A percentile compares a stretch with the other conserved stretches of the same genome.
These are phyloP conservation scores for Pseudoatta argentina DNA, from an alignment of 1,140 invertebrate genomes.

Conservation along the genomic window DNA sequence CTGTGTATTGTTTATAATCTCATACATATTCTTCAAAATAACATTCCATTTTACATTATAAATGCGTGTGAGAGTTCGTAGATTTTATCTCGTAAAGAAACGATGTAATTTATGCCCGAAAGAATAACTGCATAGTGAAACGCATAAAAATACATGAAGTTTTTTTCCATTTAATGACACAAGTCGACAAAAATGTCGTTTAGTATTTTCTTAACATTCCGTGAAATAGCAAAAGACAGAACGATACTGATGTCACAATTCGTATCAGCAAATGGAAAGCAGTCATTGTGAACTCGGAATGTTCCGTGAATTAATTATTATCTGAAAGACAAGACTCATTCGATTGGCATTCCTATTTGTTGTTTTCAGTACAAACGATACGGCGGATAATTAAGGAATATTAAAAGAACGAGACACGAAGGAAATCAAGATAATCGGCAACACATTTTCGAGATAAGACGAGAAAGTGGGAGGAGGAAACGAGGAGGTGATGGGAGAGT, in stretches of 20 bases:
- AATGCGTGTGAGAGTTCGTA: no score
- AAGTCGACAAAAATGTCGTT: no score
- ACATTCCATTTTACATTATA: neutral
- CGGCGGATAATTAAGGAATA: conserved; percentile 8
- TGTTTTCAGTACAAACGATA: neutral
- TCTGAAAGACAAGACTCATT: neutral
- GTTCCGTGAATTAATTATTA: neutral
- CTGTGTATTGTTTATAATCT: neutral
- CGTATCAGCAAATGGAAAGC: no score
- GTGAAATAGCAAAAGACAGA: no score
- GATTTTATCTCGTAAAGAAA: neutral
- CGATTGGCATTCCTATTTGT: neutral
- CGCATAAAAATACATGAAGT: neutral
- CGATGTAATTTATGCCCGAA: neutral
- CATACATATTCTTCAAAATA: neutral
- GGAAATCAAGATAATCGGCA: conserved; percentile 17
- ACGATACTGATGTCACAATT: no score
- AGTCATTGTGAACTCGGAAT: neutral
- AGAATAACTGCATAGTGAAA: neutral
- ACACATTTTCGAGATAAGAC: conserved; percentile 28
- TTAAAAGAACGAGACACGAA: conserved; percentile 50
- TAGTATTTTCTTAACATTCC: no score
- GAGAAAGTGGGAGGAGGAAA: conserved; percentile 16
- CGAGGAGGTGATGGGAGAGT: conserved; percentile 35
- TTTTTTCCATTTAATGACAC: no score